Conservation (phyloP, 2,113 vertebrate genomes). For the Neopipo cinnamomea region DNA sequence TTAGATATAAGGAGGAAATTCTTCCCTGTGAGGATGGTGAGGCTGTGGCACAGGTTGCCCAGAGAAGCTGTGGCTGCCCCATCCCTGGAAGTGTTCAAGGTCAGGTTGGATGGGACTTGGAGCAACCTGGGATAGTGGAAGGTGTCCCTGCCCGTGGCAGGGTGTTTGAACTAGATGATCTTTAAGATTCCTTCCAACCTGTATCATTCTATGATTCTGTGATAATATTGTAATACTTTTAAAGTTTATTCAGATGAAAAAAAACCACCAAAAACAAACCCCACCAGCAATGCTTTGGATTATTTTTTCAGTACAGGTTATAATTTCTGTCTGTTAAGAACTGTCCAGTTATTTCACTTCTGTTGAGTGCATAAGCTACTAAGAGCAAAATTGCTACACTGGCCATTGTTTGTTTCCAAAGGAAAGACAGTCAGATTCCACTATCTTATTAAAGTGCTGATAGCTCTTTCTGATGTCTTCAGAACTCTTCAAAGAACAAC, state of each 20-base stretch:
- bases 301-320: neutral
- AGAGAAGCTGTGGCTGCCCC: neutral
- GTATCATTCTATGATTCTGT: neutral
- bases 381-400: neutral
- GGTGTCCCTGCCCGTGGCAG: neutral
- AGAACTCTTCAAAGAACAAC: slow-evolving; percentile 2
- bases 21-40: neutral
- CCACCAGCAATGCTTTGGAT: neutral
- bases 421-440: neutral
- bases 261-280: too few species aligned
- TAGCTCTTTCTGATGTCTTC: neutral
- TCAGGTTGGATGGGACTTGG: neutral
- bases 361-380: neutral
- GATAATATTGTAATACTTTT: neutral
- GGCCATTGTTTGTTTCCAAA: neutral
- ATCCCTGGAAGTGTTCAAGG: neutral
- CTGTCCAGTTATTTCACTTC: neutral
- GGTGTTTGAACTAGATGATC: rapidly evolving
- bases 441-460: neutral
- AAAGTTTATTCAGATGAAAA: too few species aligned
- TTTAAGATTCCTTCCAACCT: neutral
- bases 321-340: neutral
- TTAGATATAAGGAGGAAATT: neutral
- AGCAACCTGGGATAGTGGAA: neutral
- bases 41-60: neutral